Evolutionary conservation across 2,113 vertebrate species (phyloP).

Genomic region (Scophthalmus maximus): DNA sequence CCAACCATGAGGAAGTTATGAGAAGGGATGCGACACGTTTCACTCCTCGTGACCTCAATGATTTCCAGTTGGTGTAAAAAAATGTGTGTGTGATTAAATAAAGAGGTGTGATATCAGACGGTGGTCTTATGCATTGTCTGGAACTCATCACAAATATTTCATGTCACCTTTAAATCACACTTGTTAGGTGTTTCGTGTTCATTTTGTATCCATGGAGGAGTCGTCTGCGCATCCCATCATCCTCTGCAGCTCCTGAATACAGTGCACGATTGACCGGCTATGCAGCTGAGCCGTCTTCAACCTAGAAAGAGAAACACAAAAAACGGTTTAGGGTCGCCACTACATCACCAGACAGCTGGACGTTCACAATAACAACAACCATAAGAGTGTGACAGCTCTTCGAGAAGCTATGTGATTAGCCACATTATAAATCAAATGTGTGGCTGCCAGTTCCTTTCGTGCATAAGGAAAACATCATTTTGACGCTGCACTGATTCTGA

Average conservation of each 20-base stretch:
- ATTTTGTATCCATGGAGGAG: conserved; percentile 31
- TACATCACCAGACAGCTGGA: neutral
- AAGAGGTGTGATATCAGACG: too few species aligned
- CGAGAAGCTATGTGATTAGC: neutral
- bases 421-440: neutral
- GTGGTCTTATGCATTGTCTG: neutral
- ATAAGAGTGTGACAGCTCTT: neutral
- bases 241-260: conserved; percentile 73
- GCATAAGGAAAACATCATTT: neutral
- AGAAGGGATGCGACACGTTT: neutral
- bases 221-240: conserved; percentile 51
- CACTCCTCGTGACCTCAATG: neutral
- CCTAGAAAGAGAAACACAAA: conserved; percentile 41
- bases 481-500: neutral
- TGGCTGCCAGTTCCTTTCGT: neutral
- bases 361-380: neutral
- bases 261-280: conserved; percentile 67
- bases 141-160: neutral
- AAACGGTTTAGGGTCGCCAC: neutral
- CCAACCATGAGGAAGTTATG: neutral
- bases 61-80: conserved; percentile 7
- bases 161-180: neutral
- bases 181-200: neutral
- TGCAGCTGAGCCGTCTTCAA: conserved; percentile 71
- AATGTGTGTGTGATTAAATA: too few species aligned